Percentiles rank a stretch among this genome's conserved stretches.
These are phyloP conservation scores for Colinus virginianus DNA, from an alignment of 2,113 vertebrate species.

Conservation along the genomic window DNA sequence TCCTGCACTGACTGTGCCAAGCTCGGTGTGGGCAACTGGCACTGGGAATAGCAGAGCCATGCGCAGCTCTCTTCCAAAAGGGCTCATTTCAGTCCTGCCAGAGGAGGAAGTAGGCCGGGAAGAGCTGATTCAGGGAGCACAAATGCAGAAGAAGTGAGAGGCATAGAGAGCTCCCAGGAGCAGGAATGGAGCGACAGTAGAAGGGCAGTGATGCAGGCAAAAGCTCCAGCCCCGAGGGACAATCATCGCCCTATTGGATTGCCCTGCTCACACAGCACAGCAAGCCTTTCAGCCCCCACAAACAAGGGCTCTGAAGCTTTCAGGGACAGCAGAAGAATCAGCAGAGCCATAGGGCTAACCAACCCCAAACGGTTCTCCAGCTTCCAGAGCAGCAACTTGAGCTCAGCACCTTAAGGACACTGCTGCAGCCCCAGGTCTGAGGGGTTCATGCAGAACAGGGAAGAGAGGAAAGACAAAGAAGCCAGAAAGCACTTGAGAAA, in stretches of 20 bases:
- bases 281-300: background rate
- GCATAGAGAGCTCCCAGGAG: background rate
- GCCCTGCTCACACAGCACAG: background rate
- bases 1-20: slow-evolving; percentile 2
- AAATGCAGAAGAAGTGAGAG: background rate
- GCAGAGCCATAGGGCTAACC: background rate
- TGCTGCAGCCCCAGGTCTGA: background rate
- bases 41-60: background rate
- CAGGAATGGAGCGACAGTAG: background rate
- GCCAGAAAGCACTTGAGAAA: slow-evolving; percentile 55
- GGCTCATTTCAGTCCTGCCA: slow-evolving; percentile 7
- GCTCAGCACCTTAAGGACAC: background rate
- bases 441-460: background rate
- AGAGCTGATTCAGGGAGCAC: background rate
- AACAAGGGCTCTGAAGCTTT: background rate
- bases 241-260: background rate
- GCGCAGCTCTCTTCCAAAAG: background rate
- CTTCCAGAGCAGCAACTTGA: background rate
- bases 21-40: background rate
- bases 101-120: slow-evolving; percentile 24
- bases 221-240: slow-evolving; percentile 42
- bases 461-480: slow-evolving; percentile 20
- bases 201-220: background rate
- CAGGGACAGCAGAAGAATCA: background rate
- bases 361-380: background rate